Percentiles rank a stretch among this genome's conserved stretches.
These are phyloP conservation scores for Micrasema longulum DNA, from an alignment of 1,140 invertebrate genomes.

Conservation along the genomic window DNA sequence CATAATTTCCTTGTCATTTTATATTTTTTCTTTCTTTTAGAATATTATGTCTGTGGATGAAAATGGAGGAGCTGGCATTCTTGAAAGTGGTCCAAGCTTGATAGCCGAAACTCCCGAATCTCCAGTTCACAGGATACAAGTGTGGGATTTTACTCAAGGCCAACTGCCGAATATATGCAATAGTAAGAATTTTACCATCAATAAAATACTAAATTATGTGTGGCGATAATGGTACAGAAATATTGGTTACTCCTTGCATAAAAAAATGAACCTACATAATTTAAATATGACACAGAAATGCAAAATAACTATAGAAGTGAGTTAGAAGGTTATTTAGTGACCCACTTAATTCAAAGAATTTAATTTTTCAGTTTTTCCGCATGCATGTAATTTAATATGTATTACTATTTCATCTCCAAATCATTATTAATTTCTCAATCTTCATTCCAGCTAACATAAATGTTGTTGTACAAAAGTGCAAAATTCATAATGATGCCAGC, in stretches of 20 bases:
- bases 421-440: neutral
- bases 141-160: constrained; percentile 82
- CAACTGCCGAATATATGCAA: constrained; percentile 81
- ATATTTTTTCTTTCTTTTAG: constrained; percentile 21
- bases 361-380: too few species aligned
- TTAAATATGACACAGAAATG: neutral
- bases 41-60: constrained; percentile 46
- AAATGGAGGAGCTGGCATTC: constrained; percentile 31
- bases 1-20: too few species aligned
- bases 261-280: neutral
- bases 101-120: constrained; percentile 41
- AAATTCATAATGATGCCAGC: constrained; percentile 89
- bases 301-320: neutral
- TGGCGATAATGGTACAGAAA: too few species aligned
- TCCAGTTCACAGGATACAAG: constrained; percentile 80
- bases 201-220: too few species aligned
- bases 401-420: too few species aligned
- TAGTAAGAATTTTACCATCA: constrained; percentile 64
- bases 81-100: constrained; percentile 39
- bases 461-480: constrained; percentile 83
- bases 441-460: constrained; percentile 76
- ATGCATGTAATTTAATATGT: too few species aligned
- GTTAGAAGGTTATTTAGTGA: too few species aligned
- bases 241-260: neutral
- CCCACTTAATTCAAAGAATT: too few species aligned